phyloP scores from a whole-genome alignment of 2,888 invertebrate genomes.

The Meta bourneti region DNA sequence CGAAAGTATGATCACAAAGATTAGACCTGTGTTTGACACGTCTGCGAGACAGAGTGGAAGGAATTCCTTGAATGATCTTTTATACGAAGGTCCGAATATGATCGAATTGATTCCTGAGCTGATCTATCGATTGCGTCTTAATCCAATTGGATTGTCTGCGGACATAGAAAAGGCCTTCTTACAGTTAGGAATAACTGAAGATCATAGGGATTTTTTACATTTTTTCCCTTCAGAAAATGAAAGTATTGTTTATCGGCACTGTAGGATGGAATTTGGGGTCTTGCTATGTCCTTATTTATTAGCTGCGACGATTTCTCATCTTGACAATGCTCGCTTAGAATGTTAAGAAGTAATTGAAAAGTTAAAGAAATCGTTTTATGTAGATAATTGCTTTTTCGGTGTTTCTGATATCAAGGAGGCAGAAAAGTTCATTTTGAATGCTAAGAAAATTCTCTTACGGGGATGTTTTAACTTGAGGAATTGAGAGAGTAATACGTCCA shows the following conservation, averaged over 20 bases:
- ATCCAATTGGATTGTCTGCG: slow-evolving; percentile 4
- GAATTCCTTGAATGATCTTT: slow-evolving; percentile 10
- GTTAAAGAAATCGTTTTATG: not conserved
- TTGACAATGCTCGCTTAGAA: not conserved
- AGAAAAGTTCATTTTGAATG: not conserved
- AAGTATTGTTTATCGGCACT: slow-evolving; percentile 8
- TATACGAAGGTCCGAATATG: slow-evolving; percentile 8
- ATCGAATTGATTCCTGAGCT: slow-evolving; percentile 18
- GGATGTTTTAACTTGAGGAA: slow-evolving; percentile 22
- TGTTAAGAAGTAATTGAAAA: not conserved
- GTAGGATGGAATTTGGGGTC: slow-evolving; percentile 27
- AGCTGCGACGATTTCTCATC: not conserved
- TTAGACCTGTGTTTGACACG: slow-evolving; percentile 30
- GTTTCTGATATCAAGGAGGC: not conserved
- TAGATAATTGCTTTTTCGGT: slow-evolving; percentile 17
- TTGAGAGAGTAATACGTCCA: not conserved
- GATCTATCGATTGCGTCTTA: slow-evolving; percentile 16
- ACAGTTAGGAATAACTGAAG: not conserved
- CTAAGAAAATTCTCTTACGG: not conserved
- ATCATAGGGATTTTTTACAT: slow-evolving; percentile 23
- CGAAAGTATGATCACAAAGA: slow-evolving; percentile 15
- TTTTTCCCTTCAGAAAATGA: not conserved
- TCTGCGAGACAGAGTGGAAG: not conserved
- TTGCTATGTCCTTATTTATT: not conserved
- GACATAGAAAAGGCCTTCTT: slow-evolving; percentile 32